Conservation (phyloP, 2,888 invertebrate genomes). For the Sminthurinus aureus region DNA sequence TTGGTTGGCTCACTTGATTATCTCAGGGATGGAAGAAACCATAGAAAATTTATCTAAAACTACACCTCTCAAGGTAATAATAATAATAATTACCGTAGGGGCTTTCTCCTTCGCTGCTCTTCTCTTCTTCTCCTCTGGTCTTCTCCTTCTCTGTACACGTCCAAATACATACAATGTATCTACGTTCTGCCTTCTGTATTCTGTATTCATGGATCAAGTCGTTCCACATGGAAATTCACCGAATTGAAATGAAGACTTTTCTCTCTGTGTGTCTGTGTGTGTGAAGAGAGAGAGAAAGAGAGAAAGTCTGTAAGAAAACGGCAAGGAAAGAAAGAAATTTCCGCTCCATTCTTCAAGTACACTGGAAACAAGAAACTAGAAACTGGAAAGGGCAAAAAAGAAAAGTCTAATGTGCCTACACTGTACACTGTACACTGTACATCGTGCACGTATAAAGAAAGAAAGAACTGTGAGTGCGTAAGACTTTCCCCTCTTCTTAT, state of each 20-base stretch:
- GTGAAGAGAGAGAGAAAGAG: constrained; percentile 6
- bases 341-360: too few relatives aligned
- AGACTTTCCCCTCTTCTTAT: too few relatives aligned
- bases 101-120: constrained; percentile 12
- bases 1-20: constrained; percentile 44
- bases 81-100: constrained; percentile 35
- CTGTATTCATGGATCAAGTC: not conserved
- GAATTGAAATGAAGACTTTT: not conserved
- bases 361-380: constrained; percentile 33
- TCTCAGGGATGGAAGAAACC: constrained; percentile 49
- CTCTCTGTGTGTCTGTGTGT: too few relatives aligned
- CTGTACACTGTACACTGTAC: not conserved
- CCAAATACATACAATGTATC: not conserved
- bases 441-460: not conserved
- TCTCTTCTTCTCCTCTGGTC: not conserved
- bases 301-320: not conserved
- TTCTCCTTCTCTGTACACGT: not conserved
- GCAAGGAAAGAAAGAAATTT: constrained; percentile 37
- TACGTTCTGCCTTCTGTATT: not conserved
- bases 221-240: constrained; percentile 1
- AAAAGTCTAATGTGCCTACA: constrained; percentile 1
- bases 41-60: constrained; percentile 40
- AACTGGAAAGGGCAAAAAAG: not conserved
- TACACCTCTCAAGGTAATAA: constrained; percentile 22
- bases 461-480: too few relatives aligned